Conservation (phyloP, 2,888 invertebrate species). For the Meiosimyza platycephala region DNA sequence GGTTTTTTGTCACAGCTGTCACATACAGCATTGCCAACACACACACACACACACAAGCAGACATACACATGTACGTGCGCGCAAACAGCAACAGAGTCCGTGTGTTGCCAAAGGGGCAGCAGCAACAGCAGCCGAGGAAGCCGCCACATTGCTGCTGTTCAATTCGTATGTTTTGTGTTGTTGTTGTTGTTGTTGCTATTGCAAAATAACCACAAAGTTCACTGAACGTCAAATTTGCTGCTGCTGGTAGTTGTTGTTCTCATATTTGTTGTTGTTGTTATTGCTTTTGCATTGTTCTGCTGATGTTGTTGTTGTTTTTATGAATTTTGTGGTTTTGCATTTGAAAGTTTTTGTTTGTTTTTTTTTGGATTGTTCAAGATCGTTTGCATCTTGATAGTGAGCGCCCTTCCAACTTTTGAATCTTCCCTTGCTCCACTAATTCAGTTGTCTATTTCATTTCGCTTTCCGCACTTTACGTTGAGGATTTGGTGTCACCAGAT, state of each 20-base stretch:
- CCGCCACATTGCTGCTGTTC: slow-evolving; percentile 19
- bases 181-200: slow-evolving; percentile 15
- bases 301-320: too few species aligned
- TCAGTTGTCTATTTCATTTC: background rate
- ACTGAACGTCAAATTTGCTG: slow-evolving; percentile 59
- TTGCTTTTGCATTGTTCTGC: slow-evolving; percentile 17
- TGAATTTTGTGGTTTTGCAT: slow-evolving; percentile 1
- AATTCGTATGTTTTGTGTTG: slow-evolving; percentile 6
- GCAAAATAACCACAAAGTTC: slow-evolving; percentile 54
- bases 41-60: slow-evolving; percentile 9
- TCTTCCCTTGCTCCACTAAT: background rate
- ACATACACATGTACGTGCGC: background rate
- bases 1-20: slow-evolving; percentile 58
- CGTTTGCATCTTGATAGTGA: slow-evolving; percentile 21
- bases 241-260: slow-evolving; percentile 8
- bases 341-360: background rate
- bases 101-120: slow-evolving; percentile 7
- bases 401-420: slow-evolving; percentile 4
- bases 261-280: background rate
- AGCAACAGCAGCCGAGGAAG: slow-evolving; percentile 27
- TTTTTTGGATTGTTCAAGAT: slow-evolving; percentile 4
- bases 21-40: slow-evolving; percentile 35
- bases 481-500: background rate
- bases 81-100: background rate
- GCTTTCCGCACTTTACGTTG: background rate